Base-by-base conservation (phyloP, 2,888 invertebrate genomes). In the Pyralis farinalis region DNA sequence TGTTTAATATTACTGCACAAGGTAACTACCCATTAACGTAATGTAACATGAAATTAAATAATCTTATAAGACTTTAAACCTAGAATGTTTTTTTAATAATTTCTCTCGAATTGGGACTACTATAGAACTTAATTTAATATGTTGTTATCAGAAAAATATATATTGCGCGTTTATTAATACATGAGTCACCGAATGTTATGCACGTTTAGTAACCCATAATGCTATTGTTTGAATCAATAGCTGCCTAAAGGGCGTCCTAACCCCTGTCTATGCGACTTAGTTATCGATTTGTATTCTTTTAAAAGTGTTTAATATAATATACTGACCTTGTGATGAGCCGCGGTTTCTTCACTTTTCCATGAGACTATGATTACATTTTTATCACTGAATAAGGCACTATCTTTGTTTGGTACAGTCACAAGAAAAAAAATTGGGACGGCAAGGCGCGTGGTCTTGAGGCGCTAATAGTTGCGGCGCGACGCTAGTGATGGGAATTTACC, bases 351-450 rank as follows among this genome's bases (percentile, higher is more conserved):
- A 0, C 9, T 9, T 34, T 12, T 12, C 16, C 30, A 32, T 42
- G 37, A 32, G 46, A 51, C 49, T 51, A 48, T 49, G 40, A 25
- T 25, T 50, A 34, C 35, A 38, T 28, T 45, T 42, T 37, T 55
- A 52, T 56, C 53, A 62, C 60, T 58, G 35, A 28, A 37, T 63
- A 67, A 66, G 67, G 68, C 68, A 71, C 71, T 62, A 43, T 50
- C 53, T 56, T 51, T 35, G 39, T 51, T 51, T 51, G 48, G 46
- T 50, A 47, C 46, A 53, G 45, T 53, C 51, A 47, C 48, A 51
- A n/a, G 37, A 30, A 3, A 31, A 11, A 30, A 49, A 40, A 42
- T 47, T 37, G 46, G 53, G 51, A 53, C 51, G 51, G 55, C 46
- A 40, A 33, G 46, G 48, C 53, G 52, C 53, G 43, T 44, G 42